A percentile compares a stretch with the other conserved stretches of the same genome.
These are phyloP conservation scores for Gephyroberyx darwinii DNA, from an alignment of 2,797 vertebrate genomes.

Conservation along the genomic window DNA sequence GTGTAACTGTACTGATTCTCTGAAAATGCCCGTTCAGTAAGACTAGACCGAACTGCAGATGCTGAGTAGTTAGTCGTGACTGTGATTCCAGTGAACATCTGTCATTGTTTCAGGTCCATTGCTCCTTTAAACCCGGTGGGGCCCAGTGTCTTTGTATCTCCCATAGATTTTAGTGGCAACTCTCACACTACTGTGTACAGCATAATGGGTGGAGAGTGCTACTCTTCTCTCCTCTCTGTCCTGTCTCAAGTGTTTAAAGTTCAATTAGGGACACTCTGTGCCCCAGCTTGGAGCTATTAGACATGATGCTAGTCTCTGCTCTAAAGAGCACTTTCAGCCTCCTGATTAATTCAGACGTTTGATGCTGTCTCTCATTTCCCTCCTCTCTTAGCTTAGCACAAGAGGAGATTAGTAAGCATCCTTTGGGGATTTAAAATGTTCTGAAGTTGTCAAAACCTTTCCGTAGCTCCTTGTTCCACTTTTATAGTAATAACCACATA, in stretches of 20 bases:
- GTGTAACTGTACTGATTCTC: conserved; percentile 26
- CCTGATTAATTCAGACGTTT: conserved; percentile 71
- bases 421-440: conserved; percentile 49
- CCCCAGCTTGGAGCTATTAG: conserved; percentile 52
- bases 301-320: conserved; percentile 37
- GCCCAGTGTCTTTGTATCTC: conserved; percentile 26
- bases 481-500: background rate
- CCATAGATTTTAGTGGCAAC: conserved; percentile 30
- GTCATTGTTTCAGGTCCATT: conserved; percentile 20
- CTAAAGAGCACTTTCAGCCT: conserved; percentile 50
- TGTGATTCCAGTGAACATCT: conserved; percentile 29
- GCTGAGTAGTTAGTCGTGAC: conserved; percentile 2
- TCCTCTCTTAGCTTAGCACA: conserved; percentile 45
- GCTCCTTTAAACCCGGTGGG: conserved; percentile 31
- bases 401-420: conserved; percentile 49
- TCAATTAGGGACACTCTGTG: conserved; percentile 59
- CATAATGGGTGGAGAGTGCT: conserved; percentile 42
- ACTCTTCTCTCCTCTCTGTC: conserved; percentile 37
- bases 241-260: conserved; percentile 56
- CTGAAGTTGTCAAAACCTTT: conserved; percentile 52
- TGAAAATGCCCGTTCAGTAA: conserved; percentile 43
- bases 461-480: conserved; percentile 20
- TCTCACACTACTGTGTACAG: conserved; percentile 25
- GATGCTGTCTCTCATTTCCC: conserved; percentile 45
- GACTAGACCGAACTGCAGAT: conserved; percentile 24